Evolutionary conservation across 2,888 invertebrate genomes (phyloP), one percentile per base, ranked within the genome.

Genomic region (Pelosia muscerda): DNA sequence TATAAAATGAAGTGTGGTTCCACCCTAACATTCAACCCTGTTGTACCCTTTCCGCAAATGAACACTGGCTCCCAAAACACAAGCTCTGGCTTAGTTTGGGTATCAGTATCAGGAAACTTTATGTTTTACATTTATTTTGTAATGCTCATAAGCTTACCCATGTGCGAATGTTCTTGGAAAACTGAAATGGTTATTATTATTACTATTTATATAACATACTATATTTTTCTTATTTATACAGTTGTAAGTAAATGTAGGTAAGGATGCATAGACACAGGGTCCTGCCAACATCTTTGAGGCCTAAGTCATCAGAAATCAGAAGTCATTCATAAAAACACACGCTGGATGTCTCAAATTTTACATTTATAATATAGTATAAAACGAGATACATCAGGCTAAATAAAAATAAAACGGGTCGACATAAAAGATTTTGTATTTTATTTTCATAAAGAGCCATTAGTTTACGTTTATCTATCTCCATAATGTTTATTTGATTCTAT

Each of bases 401-500:
- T 58, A 58, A 58, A 22, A 49, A 58, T 58, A 31, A 58, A 60
- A 60, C n/a, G 38, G 22, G 34, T 34, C 38, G 23, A 26, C 63
- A 49, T 34, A 64, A 68, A 64, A 68, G 38, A 42, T 60, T 68
- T 56, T 23, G 59, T 60, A 55, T 58, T 69, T 65, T 62, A 69
- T 69, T 62, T 69, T 69, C 54, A 58, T 65, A 54, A 54, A 58
- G 65, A 65, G 58, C 62, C 69, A 62, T 69, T 69, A 69, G 57
- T 69, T 63, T 65, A 31, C 65, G 62, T 63, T 69, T 78, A 63
- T 73, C 38, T 65, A 68, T 61, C 63, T 70, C 64, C 60, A 23
- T 74, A 72, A 76, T 74, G 73, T 76, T 74, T 78, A 69, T 78
- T 78, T 78, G 67, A 73, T 72, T 73, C 38, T 63, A 57, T 72